Conservation (phyloP, 2,797 vertebrate genomes). For the Coregonus ussuriensis region DNA sequence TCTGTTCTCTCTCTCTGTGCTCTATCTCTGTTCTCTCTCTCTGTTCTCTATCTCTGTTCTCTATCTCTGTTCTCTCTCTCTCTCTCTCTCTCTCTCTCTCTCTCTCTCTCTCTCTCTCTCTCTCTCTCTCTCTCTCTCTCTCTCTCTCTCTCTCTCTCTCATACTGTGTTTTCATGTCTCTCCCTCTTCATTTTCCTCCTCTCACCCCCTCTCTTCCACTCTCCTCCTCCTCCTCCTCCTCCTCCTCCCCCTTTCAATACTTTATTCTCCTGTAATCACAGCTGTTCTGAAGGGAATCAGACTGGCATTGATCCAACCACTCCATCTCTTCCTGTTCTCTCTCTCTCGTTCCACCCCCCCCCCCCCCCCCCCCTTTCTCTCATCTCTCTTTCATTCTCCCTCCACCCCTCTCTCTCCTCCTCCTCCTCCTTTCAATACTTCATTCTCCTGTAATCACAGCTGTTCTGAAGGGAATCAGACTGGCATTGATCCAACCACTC, state of each 20-base stretch:
- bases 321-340: background rate
- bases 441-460: background rate
- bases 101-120: background rate
- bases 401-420: background rate
- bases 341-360: background rate
- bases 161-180: background rate
- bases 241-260: background rate
- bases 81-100: background rate
- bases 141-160: background rate
- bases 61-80: too few species aligned
- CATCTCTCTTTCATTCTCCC: too few species aligned
- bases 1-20: too few species aligned
- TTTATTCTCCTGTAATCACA: background rate
- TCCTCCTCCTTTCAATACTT: background rate
- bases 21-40: too few species aligned
- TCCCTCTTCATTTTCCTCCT: background rate
- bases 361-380: too few species aligned
- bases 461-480: background rate
- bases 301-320: background rate
- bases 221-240: background rate
- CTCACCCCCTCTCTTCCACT: too few species aligned
- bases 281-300: background rate
- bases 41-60: too few species aligned
- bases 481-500: background rate
- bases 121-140: conserved; percentile 25